Conservation (phyloP, 2,797 vertebrate genomes). For the Semotilus atromaculatus region DNA sequence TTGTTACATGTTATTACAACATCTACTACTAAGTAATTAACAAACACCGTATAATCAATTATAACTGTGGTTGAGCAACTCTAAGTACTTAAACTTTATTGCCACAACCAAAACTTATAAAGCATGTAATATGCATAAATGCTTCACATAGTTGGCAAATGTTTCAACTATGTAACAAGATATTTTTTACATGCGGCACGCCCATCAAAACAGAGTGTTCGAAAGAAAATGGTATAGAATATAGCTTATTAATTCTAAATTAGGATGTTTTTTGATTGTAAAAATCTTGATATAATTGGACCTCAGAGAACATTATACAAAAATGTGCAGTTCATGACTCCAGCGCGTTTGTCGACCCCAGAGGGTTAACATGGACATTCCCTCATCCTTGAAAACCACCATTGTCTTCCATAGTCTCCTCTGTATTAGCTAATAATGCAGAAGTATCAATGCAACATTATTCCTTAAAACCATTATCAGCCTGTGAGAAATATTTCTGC, state of each 20-base stretch:
- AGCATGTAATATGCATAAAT: not conserved
- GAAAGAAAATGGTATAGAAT: not conserved
- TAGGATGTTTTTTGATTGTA: not conserved
- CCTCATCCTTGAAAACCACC: not conserved
- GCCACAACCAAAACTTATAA: not conserved
- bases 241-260: not conserved
- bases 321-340: not conserved
- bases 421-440: conserved; percentile 44
- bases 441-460: conserved; percentile 44
- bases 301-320: not conserved
- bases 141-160: not conserved
- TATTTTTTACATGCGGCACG: not conserved
- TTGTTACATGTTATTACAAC: too few species aligned
- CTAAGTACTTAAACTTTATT: not conserved
- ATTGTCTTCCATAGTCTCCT: not conserved
- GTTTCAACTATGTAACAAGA: not conserved
- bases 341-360: too few species aligned
- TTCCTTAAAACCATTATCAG: conserved; percentile 62
- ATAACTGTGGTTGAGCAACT: not conserved
- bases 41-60: too few species aligned
- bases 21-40: too few species aligned
- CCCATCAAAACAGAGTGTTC: not conserved
- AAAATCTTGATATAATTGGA: not conserved
- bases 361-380: not conserved
- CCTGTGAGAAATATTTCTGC: conserved; percentile 75